A percentile compares a stretch with the other conserved stretches of the same genome.
phyloP scores from a whole-genome alignment of 2,113 vertebrate species.

The Trogon melanurus region DNA sequence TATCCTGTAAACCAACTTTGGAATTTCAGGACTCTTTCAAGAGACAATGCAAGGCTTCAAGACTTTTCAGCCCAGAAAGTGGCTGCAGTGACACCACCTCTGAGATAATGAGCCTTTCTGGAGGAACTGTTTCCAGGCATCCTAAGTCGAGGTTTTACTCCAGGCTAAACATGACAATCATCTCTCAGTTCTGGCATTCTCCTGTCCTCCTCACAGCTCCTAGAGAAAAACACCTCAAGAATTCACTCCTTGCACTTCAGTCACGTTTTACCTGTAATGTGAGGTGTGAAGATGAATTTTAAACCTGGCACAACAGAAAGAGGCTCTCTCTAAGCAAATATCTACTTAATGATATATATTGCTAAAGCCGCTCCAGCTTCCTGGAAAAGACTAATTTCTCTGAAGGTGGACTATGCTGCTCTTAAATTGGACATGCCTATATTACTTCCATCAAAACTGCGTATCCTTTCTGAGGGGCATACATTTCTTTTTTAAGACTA shows the following conservation, averaged over 20 bases:
- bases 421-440: constrained; percentile 67
- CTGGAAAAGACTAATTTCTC: constrained; percentile 56
- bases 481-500: constrained; percentile 69
- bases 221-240: neutral
- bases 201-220: neutral
- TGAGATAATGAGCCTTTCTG: neutral
- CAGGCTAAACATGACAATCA: neutral
- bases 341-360: neutral
- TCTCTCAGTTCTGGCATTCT: neutral
- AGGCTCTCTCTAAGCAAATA: neutral
- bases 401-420: constrained; percentile 59
- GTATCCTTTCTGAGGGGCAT: constrained; percentile 59
- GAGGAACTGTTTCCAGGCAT: neutral
- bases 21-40: neutral
- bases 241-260: neutral
- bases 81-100: neutral
- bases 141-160: neutral
- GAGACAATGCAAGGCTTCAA: neutral
- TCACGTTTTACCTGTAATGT: neutral
- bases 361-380: constrained; percentile 12
- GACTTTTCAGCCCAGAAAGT: neutral
- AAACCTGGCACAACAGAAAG: neutral
- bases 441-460: constrained; percentile 67
- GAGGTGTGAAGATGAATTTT: constrained; percentile 3
- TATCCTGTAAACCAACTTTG: neutral